Evolutionary conservation across 2,888 invertebrate genomes (phyloP).

Genomic region (Apodemia mormo): DNA sequence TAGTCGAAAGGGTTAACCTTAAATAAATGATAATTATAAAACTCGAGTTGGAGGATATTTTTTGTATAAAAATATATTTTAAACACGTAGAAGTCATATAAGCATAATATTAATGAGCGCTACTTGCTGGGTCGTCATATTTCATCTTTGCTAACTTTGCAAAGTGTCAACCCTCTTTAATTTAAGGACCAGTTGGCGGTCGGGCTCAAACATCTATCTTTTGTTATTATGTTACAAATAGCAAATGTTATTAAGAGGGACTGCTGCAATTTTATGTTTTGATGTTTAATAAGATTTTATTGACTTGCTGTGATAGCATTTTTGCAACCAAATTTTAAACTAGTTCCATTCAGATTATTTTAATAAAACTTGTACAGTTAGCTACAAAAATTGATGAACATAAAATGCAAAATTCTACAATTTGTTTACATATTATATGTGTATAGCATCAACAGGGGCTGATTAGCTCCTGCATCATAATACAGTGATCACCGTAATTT

Average conservation of each 20-base stretch:
- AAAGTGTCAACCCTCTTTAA: conserved; percentile 61
- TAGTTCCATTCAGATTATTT: too few relatives aligned
- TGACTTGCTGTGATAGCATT: too few relatives aligned
- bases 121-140: conserved; percentile 42
- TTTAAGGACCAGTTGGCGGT: conserved; percentile 42
- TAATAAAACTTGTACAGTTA: too few relatives aligned
- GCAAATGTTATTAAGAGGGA: conserved; percentile 1
- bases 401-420: too few relatives aligned
- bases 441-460: too few relatives aligned
- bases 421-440: too few relatives aligned
- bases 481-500: too few relatives aligned
- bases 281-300: background rate
- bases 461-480: too few relatives aligned
- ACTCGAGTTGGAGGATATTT: background rate
- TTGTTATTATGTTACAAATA: conserved; percentile 34
- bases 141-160: conserved; percentile 46
- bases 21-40: conserved; percentile 1
- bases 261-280: background rate
- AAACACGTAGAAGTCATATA: conserved; percentile 18
- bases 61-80: background rate
- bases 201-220: conserved; percentile 35
- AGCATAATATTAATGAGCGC: conserved; percentile 40
- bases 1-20: background rate
- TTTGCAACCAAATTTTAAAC: too few relatives aligned
- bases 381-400: too few relatives aligned